Evolutionary conservation across 2,797 vertebrate genomes (phyloP), one percentile per base, ranked within the genome.

Genomic region (Spinibarbus caldwelli): DNA sequence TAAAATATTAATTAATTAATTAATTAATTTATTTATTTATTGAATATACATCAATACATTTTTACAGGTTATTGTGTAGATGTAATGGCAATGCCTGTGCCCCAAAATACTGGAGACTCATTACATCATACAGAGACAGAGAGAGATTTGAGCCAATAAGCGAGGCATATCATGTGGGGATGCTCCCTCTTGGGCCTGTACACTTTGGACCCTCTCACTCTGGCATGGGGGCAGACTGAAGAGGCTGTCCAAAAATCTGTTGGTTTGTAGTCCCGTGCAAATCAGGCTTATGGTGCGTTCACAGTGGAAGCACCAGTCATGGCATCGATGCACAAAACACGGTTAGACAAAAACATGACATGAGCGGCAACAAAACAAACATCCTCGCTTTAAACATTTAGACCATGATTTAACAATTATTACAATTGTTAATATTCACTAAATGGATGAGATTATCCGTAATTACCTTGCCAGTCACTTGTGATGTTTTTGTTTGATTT

Each of bases 211-310:
- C 10, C 90, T 89, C 85, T 90, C 88, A 87, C 83, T 88, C 79
- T 85, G 78, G 88, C 82, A 87, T 84, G 29, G 79, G 86, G 80
- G 68, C 62, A 81, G 79, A 76, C 57, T 38, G 54, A 79, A 78
- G 81, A 85, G 85, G 82, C 79, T 68, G 72, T 93, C 92, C 92
- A 93, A 91, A 93, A 94, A 92, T 92, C 90, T 93, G 92, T 89
- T 93, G 88, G 90, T 91, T 84, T 64, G 59, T 82, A 66, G 87
- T 90, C 87, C 88, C 49, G 75, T 77, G 86, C 86, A 86, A 90
- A 89, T 90, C 86, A 89, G 88, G 85, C 89, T 92, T 86, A 89
- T 91, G 91, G 90, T 90, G 87, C 84, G 75, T 82, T 89, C 86
- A 80, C 38, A n/a, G 31, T 67, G 77, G 84, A 81, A 73, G 66